phyloP scores from a whole-genome alignment of 2,888 invertebrate genomes.

The Argyresthia goedartella region DNA sequence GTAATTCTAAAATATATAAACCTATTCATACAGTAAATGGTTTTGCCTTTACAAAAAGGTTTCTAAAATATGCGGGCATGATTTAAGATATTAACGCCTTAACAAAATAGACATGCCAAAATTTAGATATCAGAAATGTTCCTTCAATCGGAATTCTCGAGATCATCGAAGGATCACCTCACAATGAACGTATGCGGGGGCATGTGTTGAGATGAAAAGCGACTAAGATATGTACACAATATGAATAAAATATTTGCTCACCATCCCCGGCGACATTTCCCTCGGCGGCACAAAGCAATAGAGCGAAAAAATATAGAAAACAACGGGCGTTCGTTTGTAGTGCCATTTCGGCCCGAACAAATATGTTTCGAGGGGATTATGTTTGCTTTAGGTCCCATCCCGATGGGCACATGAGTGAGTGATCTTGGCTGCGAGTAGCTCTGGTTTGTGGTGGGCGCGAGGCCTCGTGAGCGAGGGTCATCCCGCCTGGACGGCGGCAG shows the following conservation, averaged over 20 bases:
- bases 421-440: slow-evolving; percentile 29
- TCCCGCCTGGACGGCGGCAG: slow-evolving; percentile 25
- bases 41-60: too few relatives aligned
- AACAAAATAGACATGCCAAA: too few relatives aligned
- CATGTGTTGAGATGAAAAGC: slow-evolving; percentile 26
- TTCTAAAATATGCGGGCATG: too few relatives aligned
- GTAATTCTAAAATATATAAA: too few relatives aligned
- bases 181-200: slow-evolving; percentile 21
- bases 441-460: slow-evolving; percentile 12
- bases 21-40: too few relatives aligned
- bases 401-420: slow-evolving; percentile 25
- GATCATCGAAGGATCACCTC: too few relatives aligned
- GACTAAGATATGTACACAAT: slow-evolving; percentile 18
- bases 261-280: slow-evolving; percentile 34
- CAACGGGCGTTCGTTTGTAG: slow-evolving; percentile 38
- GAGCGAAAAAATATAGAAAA: slow-evolving; percentile 24
- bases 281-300: slow-evolving; percentile 43
- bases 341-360: slow-evolving; percentile 56
- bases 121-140: too few relatives aligned
- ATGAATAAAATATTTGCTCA: slow-evolving; percentile 43
- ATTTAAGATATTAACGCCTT: too few relatives aligned
- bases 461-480: slow-evolving; percentile 5
- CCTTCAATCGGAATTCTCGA: too few relatives aligned
- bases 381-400: slow-evolving; percentile 54
- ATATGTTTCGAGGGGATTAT: slow-evolving; percentile 33